Evolutionary conservation across 2,888 invertebrate species (phyloP).

Genomic region (Luffia ferchaultella): DNA sequence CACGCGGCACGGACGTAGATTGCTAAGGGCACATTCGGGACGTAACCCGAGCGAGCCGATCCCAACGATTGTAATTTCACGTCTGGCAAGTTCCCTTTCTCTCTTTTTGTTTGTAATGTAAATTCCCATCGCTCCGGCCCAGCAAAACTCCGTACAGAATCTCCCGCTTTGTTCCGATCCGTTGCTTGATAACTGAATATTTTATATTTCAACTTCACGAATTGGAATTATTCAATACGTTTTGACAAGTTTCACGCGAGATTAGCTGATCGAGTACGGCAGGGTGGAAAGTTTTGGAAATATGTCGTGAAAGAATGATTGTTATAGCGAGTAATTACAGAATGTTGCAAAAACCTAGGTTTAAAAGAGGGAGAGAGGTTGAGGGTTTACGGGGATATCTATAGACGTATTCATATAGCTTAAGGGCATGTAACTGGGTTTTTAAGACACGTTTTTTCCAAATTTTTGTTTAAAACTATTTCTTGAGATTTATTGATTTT

Average conservation of each 20-base stretch:
- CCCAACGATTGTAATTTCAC: constrained; percentile 36
- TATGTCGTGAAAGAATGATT: too few species aligned
- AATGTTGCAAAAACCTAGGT: too few species aligned
- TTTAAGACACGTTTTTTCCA: too few species aligned
- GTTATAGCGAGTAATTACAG: too few species aligned
- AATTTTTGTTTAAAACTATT: too few species aligned
- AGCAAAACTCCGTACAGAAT: constrained; percentile 31
- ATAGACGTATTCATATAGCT: too few species aligned
- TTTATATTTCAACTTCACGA: constrained; percentile 23
- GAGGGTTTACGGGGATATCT: too few species aligned
- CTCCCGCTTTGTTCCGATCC: constrained; percentile 37
- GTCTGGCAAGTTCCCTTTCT: constrained; percentile 34
- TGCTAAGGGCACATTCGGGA: too few species aligned
- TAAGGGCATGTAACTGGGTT: too few species aligned
- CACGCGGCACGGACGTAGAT: too few species aligned
- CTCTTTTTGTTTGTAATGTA: constrained; percentile 43
- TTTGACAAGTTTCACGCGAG: constrained; percentile 24
- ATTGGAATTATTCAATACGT: not conserved
- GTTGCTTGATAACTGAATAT: constrained; percentile 38
- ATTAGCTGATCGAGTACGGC: constrained; percentile 24
- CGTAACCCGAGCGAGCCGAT: constrained; percentile 25
- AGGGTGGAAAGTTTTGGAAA: not conserved
- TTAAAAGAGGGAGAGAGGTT: too few species aligned
- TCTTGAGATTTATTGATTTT: too few species aligned
- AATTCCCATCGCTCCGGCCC: constrained; percentile 37